Evolutionary conservation across 1,140 invertebrate genomes (phyloP).

Genomic region (Drosophila aff.): DNA sequence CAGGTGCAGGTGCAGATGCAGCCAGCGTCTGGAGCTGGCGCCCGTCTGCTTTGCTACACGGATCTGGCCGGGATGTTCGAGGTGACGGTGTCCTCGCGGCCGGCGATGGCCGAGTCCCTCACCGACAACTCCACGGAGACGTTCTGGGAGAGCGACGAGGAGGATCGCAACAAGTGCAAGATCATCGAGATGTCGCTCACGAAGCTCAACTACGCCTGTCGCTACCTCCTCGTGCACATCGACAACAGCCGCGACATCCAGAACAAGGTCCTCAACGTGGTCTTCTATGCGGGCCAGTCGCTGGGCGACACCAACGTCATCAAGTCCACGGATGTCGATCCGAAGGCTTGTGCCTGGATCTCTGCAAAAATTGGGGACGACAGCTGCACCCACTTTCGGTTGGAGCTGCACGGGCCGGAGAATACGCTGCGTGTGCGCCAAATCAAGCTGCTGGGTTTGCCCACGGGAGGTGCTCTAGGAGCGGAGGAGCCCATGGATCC

Average conservation of each 20-base stretch:
- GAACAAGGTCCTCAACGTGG: conserved; percentile 95
- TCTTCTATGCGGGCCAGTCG: conserved; percentile 92
- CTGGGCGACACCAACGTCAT: conserved; percentile 93
- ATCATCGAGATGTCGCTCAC: conserved; percentile 87
- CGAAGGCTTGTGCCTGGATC: conserved; percentile 92
- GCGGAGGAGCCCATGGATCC: conserved; percentile 2
- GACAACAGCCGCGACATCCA: conserved; percentile 96
- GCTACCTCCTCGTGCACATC: conserved; percentile 92
- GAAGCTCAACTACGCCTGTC: conserved; percentile 84
- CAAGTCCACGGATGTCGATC: conserved; percentile 93
- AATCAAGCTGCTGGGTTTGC: conserved; percentile 86
- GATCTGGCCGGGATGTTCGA: conserved; percentile 82
- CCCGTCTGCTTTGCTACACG: conserved; percentile 65
- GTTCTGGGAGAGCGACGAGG: conserved; percentile 99
- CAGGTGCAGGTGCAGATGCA: conserved; percentile 8
- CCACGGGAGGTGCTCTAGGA: conserved; percentile 26
- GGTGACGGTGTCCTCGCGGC: conserved; percentile 94
- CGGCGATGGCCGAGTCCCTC: conserved; percentile 96
- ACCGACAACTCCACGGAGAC: conserved; percentile 98
- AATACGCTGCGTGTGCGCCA: conserved; percentile 95
- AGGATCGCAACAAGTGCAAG: conserved; percentile 96
- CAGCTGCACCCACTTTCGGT: conserved; percentile 86
- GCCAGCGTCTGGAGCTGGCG: conserved; percentile 41
- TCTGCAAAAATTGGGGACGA: conserved; percentile 90
- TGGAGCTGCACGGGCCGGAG: conserved; percentile 96